Evolutionary conservation across 2,113 vertebrate genomes (phyloP).

Genomic region (Myrmophylax atrothorax): DNA sequence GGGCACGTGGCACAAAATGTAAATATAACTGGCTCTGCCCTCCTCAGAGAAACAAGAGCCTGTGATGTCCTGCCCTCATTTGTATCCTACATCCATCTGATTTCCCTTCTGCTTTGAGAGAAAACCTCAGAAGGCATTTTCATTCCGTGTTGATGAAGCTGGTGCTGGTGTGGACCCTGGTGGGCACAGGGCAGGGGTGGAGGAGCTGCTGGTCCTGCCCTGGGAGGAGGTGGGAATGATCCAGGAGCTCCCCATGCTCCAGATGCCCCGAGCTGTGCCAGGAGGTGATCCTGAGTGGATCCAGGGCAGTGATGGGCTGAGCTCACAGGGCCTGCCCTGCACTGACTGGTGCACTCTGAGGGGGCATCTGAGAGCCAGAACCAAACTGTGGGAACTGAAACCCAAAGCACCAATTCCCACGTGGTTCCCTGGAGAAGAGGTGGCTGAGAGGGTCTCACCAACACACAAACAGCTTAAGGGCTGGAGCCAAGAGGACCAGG

Average conservation of each 20-base stretch:
- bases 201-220: background rate
- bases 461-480: background rate
- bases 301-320: rapidly evolving
- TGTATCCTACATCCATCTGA: background rate
- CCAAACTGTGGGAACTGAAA: rapidly evolving
- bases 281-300: rapidly evolving
- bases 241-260: background rate
- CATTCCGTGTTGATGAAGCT: background rate
- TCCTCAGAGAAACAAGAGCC: background rate
- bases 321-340: background rate
- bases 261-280: background rate
- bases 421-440: background rate
- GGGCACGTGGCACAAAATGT: background rate
- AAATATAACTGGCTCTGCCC: background rate
- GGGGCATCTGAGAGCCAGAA: background rate
- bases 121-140: background rate
- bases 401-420: background rate
- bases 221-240: rapidly evolving
- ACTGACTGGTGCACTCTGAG: rapidly evolving
- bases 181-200: rapidly evolving
- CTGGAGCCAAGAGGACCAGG: background rate
- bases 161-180: rapidly evolving
- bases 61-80: background rate
- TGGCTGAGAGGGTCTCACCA: rapidly evolving
- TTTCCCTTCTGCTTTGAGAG: background rate